These are phyloP conservation scores for Notolepis coatsorum DNA, from an alignment of 2,797 vertebrate species.

Conservation along the genomic window DNA sequence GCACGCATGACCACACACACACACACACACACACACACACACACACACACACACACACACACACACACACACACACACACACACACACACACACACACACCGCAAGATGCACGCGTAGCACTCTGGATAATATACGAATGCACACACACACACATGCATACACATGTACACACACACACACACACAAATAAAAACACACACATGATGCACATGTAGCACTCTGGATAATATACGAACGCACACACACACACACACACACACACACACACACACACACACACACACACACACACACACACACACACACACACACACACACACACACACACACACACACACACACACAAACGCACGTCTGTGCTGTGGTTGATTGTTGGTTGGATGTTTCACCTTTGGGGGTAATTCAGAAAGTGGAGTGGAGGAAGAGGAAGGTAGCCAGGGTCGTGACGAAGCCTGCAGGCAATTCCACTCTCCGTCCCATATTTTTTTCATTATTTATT, in stretches of 20 bases:
- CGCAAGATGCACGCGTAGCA: too few species aligned
- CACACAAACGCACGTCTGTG: constrained; percentile 18
- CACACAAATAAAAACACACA: too few species aligned
- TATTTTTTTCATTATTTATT: constrained; percentile 59
- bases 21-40: constrained; percentile 5
- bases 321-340: constrained; percentile 12
- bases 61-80: background rate
- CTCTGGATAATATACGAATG: constrained; percentile 3
- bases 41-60: constrained; percentile 1
- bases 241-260: background rate
- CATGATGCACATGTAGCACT: too few species aligned
- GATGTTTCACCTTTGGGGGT: constrained; percentile 60
- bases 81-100: too few species aligned
- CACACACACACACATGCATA: constrained; percentile 1
- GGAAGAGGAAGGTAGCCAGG: constrained; percentile 49
- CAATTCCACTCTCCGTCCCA: constrained; percentile 53
- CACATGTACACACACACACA: background rate
- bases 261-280: background rate
- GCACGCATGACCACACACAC: too few species aligned
- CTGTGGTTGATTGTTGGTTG: constrained; percentile 49
- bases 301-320: background rate
- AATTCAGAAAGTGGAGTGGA: constrained; percentile 42
- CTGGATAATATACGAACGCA: background rate
- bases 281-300: too few species aligned
- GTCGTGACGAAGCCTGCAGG: constrained; percentile 47